Evolutionary conservation across 2,888 invertebrate genomes (phyloP), one percentile per base, ranked within the genome.

Genomic region (Parthenolecanium corni): DNA sequence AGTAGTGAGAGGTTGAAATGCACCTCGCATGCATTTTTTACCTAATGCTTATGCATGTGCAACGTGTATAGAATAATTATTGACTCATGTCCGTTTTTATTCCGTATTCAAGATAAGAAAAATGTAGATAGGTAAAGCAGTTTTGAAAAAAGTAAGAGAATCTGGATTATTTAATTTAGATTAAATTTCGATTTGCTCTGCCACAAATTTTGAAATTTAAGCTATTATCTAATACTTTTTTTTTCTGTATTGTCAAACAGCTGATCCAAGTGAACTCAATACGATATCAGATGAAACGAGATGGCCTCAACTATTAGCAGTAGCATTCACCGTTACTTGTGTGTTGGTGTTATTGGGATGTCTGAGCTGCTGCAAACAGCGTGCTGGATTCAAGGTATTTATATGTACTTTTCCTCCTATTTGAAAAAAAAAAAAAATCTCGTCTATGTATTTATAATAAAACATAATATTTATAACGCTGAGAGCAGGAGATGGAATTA

Each of bases 311-410:
- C 9, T 58, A 16, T 38, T 62, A 42, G 62, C 62, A 18, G n/a
- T 62, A 14, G 52, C 62, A 24, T 62, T 62, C 24, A 52, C 52
- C 5, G 12, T 62, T 5, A 62, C 51, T 31, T 52, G 62, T 25
- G 52, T 42, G 18, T 12, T 62, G 31, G 2, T 62, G 12, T 20
- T 62, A 14, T 14, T 62, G 5, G 62, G 62, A 25, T 62, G 62
- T n/a, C 42, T 62, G n/a, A 62, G 51, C 42, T 62, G 62, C 46
- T 62, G 62, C 44, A 52, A 44, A 38, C 52, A 62, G 52, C 62
- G 62, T 6, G 52, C 62, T 20, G 62, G 62, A 51, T 62, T 62
- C 21, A 62, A 62, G 52, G 62, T 62, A 42, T n/a, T 20, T 49
- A n/a, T n/a, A n/a, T n/a, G n/a, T n/a, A n/a, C n/a, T 42, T 42